phyloP scores from a whole-genome alignment of 1,140 invertebrate genomes.

The Drosophila yakuba region DNA sequence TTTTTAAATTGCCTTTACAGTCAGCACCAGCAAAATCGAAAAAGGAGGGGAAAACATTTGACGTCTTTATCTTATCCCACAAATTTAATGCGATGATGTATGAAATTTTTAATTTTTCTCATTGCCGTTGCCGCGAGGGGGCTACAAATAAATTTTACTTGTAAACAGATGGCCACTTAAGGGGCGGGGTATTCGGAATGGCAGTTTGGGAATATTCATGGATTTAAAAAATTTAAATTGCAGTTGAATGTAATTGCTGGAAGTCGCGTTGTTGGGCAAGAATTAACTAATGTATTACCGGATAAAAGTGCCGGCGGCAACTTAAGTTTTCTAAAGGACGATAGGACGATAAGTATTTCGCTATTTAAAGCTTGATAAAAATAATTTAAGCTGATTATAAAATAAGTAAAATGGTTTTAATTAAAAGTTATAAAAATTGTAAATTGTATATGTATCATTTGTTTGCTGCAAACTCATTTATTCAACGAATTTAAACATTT shows the following conservation, averaged over 20 bases:
- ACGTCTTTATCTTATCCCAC: constrained; percentile 81
- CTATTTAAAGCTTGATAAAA: too few relatives aligned
- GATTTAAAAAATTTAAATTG: constrained; percentile 9
- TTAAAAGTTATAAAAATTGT: too few relatives aligned
- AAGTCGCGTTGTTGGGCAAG: constrained; percentile 1
- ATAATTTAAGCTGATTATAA: too few relatives aligned
- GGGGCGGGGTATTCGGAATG: constrained; percentile 7
- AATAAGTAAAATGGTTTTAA: too few relatives aligned
- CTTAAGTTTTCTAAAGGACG: too few relatives aligned
- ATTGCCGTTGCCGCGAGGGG: constrained; percentile 7
- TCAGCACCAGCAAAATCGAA: constrained; percentile 6
- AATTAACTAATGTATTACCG: neutral
- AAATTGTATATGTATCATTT: too few relatives aligned
- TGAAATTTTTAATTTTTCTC: constrained; percentile 76
- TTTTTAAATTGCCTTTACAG: constrained; percentile 43
- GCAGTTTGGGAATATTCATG: constrained; percentile 12
- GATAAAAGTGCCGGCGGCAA: constrained; percentile 20
- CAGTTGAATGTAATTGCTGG: constrained; percentile 11
- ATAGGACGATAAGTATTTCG: too few relatives aligned
- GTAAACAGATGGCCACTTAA: constrained; percentile 49
- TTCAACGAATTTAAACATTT: neutral
- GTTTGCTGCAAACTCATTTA: neutral
- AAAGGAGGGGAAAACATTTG: constrained; percentile 55
- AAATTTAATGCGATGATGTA: constrained; percentile 83
- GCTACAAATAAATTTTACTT: constrained; percentile 21